A percentile compares a stretch with the other conserved stretches of the same genome.
Conservation (phyloP, 2,797 vertebrate genomes). For the Sebastes hopkinsi region DNA sequence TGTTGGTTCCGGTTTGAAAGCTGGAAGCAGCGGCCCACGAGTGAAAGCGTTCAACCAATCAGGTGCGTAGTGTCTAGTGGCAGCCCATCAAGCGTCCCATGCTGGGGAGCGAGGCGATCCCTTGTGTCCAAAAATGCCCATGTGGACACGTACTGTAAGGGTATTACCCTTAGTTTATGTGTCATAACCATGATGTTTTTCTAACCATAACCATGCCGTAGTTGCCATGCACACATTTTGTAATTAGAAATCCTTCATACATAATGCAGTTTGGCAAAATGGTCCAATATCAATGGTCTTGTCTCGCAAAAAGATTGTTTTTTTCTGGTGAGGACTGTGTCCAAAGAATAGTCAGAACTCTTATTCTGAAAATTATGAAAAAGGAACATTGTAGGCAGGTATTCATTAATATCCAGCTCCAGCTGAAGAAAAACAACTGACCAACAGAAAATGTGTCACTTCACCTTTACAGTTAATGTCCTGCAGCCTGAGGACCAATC, state of each 20-base stretch:
- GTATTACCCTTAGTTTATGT: not conserved
- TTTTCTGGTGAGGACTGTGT: not conserved
- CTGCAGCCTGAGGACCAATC: slow-evolving; percentile 1
- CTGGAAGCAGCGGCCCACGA: too few species aligned
- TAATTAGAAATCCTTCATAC: not conserved
- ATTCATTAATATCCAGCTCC: not conserved
- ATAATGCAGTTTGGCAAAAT: not conserved
- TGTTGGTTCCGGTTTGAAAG: too few species aligned
- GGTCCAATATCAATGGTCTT: not conserved
- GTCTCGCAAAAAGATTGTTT: not conserved
- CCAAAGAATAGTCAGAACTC: not conserved
- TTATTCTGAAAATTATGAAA: not conserved
- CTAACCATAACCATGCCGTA: not conserved
- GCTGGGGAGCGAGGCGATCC: too few species aligned
- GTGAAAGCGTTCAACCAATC: too few species aligned
- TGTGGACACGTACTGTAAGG: too few species aligned
- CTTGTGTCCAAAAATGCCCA: too few species aligned
- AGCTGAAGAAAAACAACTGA: not conserved
- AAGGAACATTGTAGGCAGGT: not conserved
- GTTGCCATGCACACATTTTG: not conserved
- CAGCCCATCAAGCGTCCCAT: too few species aligned
- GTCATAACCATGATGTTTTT: not conserved
- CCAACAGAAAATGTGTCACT: not conserved
- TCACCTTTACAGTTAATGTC: not conserved
- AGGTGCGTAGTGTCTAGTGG: too few species aligned